Conservation (phyloP, 2,888 invertebrate genomes). For the Myopa testacea region DNA sequence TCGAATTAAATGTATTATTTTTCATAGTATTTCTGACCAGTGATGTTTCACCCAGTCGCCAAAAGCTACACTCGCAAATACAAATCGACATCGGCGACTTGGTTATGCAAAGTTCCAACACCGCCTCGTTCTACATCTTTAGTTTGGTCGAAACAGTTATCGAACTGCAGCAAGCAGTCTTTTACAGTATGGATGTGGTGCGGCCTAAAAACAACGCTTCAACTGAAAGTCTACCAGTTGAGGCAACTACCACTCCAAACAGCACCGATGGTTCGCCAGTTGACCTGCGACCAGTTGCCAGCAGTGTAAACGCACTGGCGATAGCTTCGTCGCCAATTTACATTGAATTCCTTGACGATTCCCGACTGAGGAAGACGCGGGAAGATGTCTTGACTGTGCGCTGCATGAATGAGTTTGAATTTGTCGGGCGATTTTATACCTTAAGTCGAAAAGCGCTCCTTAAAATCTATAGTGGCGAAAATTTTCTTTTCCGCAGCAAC, state of each 20-base stretch:
- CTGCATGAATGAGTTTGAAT: constrained; percentile 64
- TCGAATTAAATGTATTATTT: not conserved
- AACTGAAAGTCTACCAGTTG: constrained; percentile 5
- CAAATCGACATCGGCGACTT: constrained; percentile 67
- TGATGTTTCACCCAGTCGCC: constrained; percentile 68
- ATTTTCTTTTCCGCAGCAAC: constrained; percentile 65
- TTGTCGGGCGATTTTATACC: constrained; percentile 65
- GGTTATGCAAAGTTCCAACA: constrained; percentile 61
- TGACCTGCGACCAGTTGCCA: constrained; percentile 48
- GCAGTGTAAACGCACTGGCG: constrained; percentile 43
- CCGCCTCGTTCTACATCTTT: constrained; percentile 64
- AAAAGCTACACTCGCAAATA: constrained; percentile 70
- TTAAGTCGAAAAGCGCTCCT: constrained; percentile 62
- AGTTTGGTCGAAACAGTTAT: constrained; percentile 65
- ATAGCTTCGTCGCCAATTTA: constrained; percentile 56
- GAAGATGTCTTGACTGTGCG: constrained; percentile 61
- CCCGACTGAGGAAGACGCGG: constrained; percentile 62
- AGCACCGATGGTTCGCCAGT: constrained; percentile 63
- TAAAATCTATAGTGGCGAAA: constrained; percentile 65
- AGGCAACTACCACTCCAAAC: constrained; percentile 49
- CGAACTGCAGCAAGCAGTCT: constrained; percentile 63
- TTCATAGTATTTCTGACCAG: constrained; percentile 71
- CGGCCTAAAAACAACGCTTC: constrained; percentile 50
- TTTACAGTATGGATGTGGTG: constrained; percentile 63
- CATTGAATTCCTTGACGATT: constrained; percentile 65